Evolutionary conservation across 2,113 vertebrate genomes (phyloP).

Genomic region (Myanophis thanlyinensis): DNA sequence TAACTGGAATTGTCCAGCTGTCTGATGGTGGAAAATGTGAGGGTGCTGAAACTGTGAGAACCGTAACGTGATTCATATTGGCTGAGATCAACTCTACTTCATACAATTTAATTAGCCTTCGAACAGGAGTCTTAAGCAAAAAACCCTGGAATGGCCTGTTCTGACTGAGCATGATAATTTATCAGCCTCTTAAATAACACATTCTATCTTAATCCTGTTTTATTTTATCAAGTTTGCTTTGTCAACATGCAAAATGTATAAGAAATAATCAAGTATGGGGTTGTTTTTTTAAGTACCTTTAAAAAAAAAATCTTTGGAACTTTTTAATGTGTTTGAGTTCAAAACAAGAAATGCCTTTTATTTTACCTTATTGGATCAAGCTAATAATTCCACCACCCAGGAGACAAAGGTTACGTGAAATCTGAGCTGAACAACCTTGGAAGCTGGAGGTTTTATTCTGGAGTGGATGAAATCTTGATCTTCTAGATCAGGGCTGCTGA

Average conservation of each 20-base stretch:
- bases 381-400: not conserved
- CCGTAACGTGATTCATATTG: constrained; percentile 10
- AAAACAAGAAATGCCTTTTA: not conserved
- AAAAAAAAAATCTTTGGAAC: too few species aligned
- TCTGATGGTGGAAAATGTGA: not conserved
- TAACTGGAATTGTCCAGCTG: too few species aligned
- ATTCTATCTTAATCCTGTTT: not conserved
- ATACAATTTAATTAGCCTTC: constrained; percentile 35
- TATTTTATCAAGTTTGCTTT: not conserved
- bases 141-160: not conserved
- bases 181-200: not conserved
- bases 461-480: not conserved
- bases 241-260: too few species aligned
- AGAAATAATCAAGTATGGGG: too few species aligned
- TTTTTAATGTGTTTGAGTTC: not conserved
- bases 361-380: not conserved
- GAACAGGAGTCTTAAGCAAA: not conserved
- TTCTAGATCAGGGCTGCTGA: not conserved
- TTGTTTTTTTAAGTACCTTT: too few species aligned
- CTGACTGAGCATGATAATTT: not conserved
- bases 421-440: not conserved
- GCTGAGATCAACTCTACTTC: constrained; percentile 15
- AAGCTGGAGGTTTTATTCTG: not conserved
- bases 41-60: not conserved
- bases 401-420: not conserved